These are phyloP conservation scores for Macroramphosus scolopax DNA, from an alignment of 2,797 vertebrate species.

Conservation along the genomic window DNA sequence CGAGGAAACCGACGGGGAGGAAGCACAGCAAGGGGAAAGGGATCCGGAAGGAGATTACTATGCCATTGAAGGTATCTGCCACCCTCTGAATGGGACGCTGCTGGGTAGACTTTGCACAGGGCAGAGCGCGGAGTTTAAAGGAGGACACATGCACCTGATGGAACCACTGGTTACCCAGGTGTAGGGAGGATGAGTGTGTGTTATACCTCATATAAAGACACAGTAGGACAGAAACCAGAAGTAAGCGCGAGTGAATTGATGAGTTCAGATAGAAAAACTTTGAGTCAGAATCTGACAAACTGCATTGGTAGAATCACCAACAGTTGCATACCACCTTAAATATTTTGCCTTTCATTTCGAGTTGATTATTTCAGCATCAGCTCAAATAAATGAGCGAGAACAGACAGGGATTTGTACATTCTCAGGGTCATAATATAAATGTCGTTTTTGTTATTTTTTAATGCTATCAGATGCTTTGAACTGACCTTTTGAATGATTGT, in stretches of 20 bases:
- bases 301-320: too few species aligned
- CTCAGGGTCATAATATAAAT: conserved; percentile 57
- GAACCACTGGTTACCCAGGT: conserved; percentile 79
- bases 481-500: conserved; percentile 39
- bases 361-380: conserved; percentile 21
- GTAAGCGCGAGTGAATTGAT: conserved; percentile 1
- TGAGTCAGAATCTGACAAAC: conserved; percentile 1
- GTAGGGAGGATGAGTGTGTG: conserved; percentile 44
- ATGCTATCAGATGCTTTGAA: conserved; percentile 38
- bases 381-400: conserved; percentile 12
- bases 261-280: conserved; percentile 1
- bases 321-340: too few species aligned
- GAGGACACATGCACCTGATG: conserved; percentile 47
- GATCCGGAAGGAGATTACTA: conserved; percentile 67
- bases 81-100: conserved; percentile 69
- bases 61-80: conserved; percentile 58
- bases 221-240: background rate
- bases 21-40: conserved; percentile 44
- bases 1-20: conserved; percentile 48
- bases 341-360: conserved; percentile 4
- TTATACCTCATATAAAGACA: conserved; percentile 13
- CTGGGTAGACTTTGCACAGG: conserved; percentile 64
- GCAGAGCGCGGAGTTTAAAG: conserved; percentile 45
- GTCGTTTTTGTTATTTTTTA: conserved; percentile 29
- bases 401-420: conserved; percentile 34